phyloP scores from a whole-genome alignment of 2,888 invertebrate species.

The Pyralis farinalis region DNA sequence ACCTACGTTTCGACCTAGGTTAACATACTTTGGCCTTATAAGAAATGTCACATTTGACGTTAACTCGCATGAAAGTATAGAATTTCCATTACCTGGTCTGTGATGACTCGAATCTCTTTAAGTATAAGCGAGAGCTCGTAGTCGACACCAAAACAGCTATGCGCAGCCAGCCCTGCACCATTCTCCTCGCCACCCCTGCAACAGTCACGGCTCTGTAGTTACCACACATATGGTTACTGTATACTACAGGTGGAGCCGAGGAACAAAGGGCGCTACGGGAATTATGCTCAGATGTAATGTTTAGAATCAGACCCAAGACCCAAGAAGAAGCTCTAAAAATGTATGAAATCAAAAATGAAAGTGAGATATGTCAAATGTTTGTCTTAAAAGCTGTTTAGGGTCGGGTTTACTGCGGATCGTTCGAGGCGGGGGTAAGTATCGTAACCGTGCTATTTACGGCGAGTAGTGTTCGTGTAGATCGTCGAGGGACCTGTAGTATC shows the following conservation, averaged over 20 bases:
- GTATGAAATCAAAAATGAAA: conserved; percentile 34
- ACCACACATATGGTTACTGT: conserved; percentile 64
- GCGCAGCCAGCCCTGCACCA: conserved; percentile 89
- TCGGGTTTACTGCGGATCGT: conserved; percentile 73
- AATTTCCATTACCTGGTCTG: conserved; percentile 85
- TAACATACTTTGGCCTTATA: too few species aligned
- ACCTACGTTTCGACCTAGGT: too few species aligned
- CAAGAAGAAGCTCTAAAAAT: conserved; percentile 42
- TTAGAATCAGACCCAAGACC: conserved; percentile 50
- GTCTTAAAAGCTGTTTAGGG: conserved; percentile 58
- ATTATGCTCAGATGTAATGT: conserved; percentile 56
- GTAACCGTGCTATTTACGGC: conserved; percentile 80
- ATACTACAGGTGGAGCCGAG: conserved; percentile 70
- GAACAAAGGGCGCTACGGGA: conserved; percentile 74
- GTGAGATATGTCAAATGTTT: conserved; percentile 30
- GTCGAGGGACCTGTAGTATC: conserved; percentile 88
- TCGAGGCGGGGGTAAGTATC: conserved; percentile 74
- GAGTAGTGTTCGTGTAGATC: conserved; percentile 82
- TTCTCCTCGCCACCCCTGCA: conserved; percentile 82
- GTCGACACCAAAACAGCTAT: conserved; percentile 94
- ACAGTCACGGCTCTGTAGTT: conserved; percentile 62
- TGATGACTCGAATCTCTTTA: conserved; percentile 96
- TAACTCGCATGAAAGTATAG: too few species aligned
- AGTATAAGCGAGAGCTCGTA: conserved; percentile 97
- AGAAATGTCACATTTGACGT: too few species aligned